Conservation (phyloP, 2,888 invertebrate genomes). For the Drosophila austrosaltans region DNA sequence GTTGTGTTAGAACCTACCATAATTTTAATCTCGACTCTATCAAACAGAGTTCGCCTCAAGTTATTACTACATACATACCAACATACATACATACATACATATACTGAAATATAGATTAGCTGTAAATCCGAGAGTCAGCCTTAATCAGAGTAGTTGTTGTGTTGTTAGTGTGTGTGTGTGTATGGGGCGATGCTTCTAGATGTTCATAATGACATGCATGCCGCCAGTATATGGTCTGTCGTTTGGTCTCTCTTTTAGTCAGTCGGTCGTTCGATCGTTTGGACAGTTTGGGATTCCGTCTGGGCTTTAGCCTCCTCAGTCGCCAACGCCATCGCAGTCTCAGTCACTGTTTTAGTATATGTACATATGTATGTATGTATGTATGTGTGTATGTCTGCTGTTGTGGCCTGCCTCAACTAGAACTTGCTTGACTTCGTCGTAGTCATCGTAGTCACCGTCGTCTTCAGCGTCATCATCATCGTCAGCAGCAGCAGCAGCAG, state of each 20-base stretch:
- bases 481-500: neutral
- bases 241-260: neutral
- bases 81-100: neutral
- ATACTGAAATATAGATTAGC: slow-evolving; percentile 76
- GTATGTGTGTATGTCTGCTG: slow-evolving; percentile 49
- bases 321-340: slow-evolving; percentile 11
- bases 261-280: neutral
- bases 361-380: neutral
- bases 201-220: slow-evolving; percentile 21
- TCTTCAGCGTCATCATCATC: slow-evolving; percentile 1
- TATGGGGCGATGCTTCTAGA: slow-evolving; percentile 16
- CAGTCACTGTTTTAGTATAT: neutral
- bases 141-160: slow-evolving; percentile 58
- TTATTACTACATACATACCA: slow-evolving; percentile 43
- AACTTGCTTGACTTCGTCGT: slow-evolving; percentile 74
- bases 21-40: slow-evolving; percentile 7
- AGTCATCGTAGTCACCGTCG: slow-evolving; percentile 16
- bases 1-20: slow-evolving; percentile 9
- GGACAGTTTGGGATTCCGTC: slow-evolving; percentile 9
- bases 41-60: slow-evolving; percentile 10
- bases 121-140: slow-evolving; percentile 64
- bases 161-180: slow-evolving; percentile 3
- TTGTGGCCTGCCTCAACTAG: slow-evolving; percentile 74
- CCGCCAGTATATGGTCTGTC: neutral
- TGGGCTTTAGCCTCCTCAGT: slow-evolving; percentile 16